phyloP scores from a whole-genome alignment of 2,888 invertebrate species.

The Andrena bicolor region DNA sequence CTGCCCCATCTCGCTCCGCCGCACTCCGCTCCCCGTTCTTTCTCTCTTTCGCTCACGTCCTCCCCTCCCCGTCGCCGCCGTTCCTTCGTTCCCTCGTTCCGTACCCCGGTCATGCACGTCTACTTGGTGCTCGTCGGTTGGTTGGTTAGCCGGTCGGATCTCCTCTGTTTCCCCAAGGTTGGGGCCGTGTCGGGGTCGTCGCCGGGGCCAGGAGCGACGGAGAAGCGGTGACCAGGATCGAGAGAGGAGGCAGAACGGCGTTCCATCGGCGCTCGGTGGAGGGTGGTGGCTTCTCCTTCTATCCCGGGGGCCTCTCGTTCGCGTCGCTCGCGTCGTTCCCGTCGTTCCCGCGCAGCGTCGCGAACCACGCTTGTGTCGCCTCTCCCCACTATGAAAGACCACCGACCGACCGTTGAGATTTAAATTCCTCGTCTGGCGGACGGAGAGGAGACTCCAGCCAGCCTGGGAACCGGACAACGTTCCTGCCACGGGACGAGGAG shows the following conservation, averaged over 20 bases:
- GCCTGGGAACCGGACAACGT: slow-evolving; percentile 77
- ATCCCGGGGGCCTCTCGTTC: slow-evolving; percentile 18
- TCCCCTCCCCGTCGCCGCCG: background rate
- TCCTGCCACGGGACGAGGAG: slow-evolving; percentile 43
- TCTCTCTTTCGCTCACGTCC: background rate
- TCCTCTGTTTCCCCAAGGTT: slow-evolving; percentile 31
- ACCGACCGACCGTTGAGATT: slow-evolving; percentile 83
- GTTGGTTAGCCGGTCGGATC: slow-evolving; percentile 27
- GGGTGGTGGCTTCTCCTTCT: slow-evolving; percentile 4
- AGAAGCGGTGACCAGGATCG: slow-evolving; percentile 29
- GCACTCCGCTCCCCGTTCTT: background rate
- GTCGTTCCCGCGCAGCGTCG: slow-evolving; percentile 59
- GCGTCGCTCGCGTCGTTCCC: slow-evolving; percentile 24
- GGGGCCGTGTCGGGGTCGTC: slow-evolving; percentile 14
- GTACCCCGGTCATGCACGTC: background rate
- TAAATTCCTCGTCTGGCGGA: slow-evolving; percentile 80
- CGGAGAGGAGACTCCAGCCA: slow-evolving; percentile 74
- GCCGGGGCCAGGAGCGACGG: slow-evolving; percentile 8
- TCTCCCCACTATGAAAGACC: slow-evolving; percentile 73
- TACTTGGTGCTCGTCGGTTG: slow-evolving; percentile 18
- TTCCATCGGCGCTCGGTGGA: slow-evolving; percentile 44
- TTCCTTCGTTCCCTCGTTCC: background rate
- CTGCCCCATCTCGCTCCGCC: background rate
- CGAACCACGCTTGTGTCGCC: slow-evolving; percentile 60
- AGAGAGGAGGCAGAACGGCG: slow-evolving; percentile 31